These are phyloP conservation scores for Perca fluviatilis DNA, from an alignment of 2,113 vertebrate species.

Conservation along the genomic window DNA sequence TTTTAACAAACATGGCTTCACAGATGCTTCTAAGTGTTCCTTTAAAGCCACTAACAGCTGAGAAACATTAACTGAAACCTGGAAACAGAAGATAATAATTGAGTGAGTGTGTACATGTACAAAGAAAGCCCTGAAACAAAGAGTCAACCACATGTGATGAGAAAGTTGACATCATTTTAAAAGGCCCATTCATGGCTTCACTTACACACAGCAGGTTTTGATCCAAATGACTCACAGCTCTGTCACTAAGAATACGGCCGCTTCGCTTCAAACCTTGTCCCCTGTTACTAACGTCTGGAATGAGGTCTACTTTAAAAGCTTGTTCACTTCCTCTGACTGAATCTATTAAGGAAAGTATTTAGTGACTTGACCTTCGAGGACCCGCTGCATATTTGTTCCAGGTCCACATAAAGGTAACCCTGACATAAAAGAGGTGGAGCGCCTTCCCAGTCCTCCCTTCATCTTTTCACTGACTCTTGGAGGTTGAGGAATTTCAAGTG, in stretches of 20 bases:
- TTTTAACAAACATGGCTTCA: neutral
- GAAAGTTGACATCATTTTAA: slow-evolving; percentile 15
- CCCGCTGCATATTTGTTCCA: slow-evolving; percentile 47
- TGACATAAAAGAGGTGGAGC: slow-evolving; percentile 44
- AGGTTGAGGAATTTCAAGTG: slow-evolving; percentile 62
- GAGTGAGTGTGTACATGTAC: neutral
- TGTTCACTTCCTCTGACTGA: slow-evolving; percentile 32
- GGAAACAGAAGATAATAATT: neutral
- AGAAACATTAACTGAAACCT: slow-evolving; percentile 15
- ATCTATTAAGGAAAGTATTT: slow-evolving; percentile 49
- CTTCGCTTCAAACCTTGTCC: neutral
- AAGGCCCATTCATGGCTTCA: slow-evolving; percentile 20
- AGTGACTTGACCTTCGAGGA: slow-evolving; percentile 49
- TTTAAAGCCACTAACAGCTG: slow-evolving; percentile 26
- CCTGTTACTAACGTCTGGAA: slow-evolving; percentile 3
- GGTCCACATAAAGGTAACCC: slow-evolving; percentile 35
- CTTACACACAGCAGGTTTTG: slow-evolving; percentile 40
- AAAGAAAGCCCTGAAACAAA: slow-evolving; percentile 20
- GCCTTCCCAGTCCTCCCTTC: slow-evolving; percentile 16
- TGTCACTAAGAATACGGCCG: neutral
- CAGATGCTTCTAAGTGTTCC: neutral
- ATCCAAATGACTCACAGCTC: slow-evolving; percentile 39
- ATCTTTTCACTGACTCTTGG: slow-evolving; percentile 40
- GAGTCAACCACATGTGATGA: neutral
- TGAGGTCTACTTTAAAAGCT: slow-evolving; percentile 31